These are phyloP conservation scores for Nautilus pompilius DNA, from an alignment of 1,140 invertebrate genomes.

Conservation along the genomic window DNA sequence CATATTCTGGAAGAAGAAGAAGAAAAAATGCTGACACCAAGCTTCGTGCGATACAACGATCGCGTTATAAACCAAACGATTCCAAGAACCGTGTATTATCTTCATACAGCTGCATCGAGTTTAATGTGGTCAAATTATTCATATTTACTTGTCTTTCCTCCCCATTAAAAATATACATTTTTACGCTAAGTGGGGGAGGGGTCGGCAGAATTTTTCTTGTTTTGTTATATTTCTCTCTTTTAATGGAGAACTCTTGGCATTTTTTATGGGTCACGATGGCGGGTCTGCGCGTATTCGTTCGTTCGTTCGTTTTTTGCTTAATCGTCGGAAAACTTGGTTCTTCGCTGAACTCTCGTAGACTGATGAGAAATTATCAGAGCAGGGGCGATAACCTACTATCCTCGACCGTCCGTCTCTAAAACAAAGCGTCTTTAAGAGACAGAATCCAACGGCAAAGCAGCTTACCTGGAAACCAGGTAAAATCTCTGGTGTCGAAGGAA, in stretches of 20 bases:
- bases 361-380: not conserved
- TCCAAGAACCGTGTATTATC: not conserved
- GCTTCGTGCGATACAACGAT: not conserved
- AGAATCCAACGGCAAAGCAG: not conserved
- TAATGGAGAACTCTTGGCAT: too few species aligned
- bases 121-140: too few species aligned
- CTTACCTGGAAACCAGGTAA: constrained; percentile 17
- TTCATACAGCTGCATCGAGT: not conserved
- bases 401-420: not conserved
- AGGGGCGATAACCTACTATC: not conserved
- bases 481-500: constrained; percentile 10
- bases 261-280: too few species aligned
- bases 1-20: not conserved
- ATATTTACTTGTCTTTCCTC: too few species aligned
- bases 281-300: too few species aligned
- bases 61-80: not conserved
- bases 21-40: not conserved
- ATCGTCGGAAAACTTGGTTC: too few species aligned
- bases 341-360: too few species aligned
- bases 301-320: too few species aligned
- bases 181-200: too few species aligned
- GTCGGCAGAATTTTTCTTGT: too few species aligned
- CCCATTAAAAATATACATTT: too few species aligned
- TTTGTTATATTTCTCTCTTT: too few species aligned
- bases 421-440: not conserved